phyloP scores from a whole-genome alignment of 2,113 vertebrate genomes.

The Orthonyx spaldingii region DNA sequence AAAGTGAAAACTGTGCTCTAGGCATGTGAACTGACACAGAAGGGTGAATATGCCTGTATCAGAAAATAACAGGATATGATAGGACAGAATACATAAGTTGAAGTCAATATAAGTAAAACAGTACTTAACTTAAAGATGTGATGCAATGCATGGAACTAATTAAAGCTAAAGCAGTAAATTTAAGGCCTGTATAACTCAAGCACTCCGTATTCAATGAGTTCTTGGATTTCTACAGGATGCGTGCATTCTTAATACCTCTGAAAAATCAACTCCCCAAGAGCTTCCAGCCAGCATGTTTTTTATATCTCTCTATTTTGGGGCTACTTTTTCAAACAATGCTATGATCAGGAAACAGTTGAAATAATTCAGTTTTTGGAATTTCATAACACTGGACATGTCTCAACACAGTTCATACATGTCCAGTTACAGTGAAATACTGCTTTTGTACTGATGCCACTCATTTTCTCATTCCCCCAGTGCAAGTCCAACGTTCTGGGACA shows the following conservation, averaged over 20 bases:
- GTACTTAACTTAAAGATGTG: neutral
- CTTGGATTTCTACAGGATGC: neutral
- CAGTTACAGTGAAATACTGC: neutral
- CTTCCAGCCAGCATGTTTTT: neutral
- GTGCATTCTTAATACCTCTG: neutral
- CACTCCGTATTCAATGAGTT: neutral
- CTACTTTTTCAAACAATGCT: neutral
- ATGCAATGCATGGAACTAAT: neutral
- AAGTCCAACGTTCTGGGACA: neutral
- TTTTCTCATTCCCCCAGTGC: neutral
- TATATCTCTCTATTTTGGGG: neutral
- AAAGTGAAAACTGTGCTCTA: neutral
- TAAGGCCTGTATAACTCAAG: neutral
- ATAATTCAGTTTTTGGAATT: slow-evolving; percentile 5
- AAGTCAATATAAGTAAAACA: neutral
- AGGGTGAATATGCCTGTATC: neutral
- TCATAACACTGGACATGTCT: neutral
- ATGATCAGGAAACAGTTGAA: slow-evolving; percentile 14
- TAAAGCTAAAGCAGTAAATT: neutral
- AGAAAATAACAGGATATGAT: neutral
- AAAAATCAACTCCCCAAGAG: neutral
- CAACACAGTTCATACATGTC: neutral
- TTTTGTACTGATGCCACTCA: neutral
- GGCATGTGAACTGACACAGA: neutral
- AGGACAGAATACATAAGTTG: neutral